Evolutionary conservation across 1,140 invertebrate genomes (phyloP), one percentile per base, ranked within the genome.

Genomic region (Latrodectus geometricus): DNA sequence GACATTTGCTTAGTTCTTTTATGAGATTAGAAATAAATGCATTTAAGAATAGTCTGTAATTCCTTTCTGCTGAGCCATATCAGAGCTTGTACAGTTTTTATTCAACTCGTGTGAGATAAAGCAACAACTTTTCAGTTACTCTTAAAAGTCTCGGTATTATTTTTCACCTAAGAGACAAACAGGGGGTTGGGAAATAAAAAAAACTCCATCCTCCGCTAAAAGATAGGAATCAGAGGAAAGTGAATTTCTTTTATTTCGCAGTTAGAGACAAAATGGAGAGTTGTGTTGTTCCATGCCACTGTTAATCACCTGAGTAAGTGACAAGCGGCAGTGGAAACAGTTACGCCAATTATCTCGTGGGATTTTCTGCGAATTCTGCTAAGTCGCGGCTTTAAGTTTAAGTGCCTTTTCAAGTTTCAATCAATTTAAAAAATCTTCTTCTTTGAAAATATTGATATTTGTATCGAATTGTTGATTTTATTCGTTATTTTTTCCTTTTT

Each of bases 241-340:
- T 76, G 35, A 35, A 35, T 35, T 35, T 61, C 54, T 61, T 61
- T 61, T 61, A 14, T 17, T 17, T 17, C 17, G 11, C 54, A 61
- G 54, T 61, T 61, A 61, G 54, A 61, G 54, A 61, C 54, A 61
- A 9, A 74, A 83, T 23, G 20, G 69, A 74, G 35, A 83, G 80
- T 21, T 66, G 80, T 20, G 69, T 61, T 83, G 80, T 83, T 48
- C 15, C 20, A 61, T 83, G 80, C 54, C 80, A 83, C 15, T 35
- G 69, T 74, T 83, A 83, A 83, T 83, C 80, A 74, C 80, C 35
- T 61, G 54, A 20, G 15, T 52, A 50, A 23, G 50, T 61, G 80
- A 83, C 80, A 74, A 48, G 80, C 74, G 78, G 61, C 80, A 74
- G 69, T 48, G 14, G 54, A 0, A 73, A 50, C 20, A 52, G 12